A percentile compares a stretch with the other conserved stretches of the same genome.
These are phyloP conservation scores for Drosophila neonasuta DNA, from an alignment of 2,888 invertebrate genomes.

Conservation along the genomic window DNA sequence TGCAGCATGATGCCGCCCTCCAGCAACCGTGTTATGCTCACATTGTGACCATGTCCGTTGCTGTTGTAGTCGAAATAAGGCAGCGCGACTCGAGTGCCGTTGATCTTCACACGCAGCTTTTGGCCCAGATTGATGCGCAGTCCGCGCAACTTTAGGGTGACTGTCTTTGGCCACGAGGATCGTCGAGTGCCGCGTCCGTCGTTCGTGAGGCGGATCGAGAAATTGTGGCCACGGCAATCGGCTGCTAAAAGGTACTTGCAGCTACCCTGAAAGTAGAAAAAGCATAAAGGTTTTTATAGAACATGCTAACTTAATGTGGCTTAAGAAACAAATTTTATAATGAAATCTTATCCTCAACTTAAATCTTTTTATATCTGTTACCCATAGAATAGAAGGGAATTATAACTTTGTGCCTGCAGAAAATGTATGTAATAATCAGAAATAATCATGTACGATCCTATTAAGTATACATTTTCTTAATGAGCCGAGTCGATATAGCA, in stretches of 20 bases:
- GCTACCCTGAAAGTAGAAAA: slow-evolving; percentile 83
- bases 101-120: slow-evolving; percentile 92
- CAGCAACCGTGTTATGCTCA: slow-evolving; percentile 85
- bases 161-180: slow-evolving; percentile 96
- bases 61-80: slow-evolving; percentile 84
- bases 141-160: slow-evolving; percentile 89
- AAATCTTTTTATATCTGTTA: too few species aligned
- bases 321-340: too few species aligned
- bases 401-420: too few species aligned
- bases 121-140: slow-evolving; percentile 93
- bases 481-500: too few species aligned
- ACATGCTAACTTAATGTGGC: too few species aligned
- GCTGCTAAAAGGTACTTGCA: slow-evolving; percentile 95
- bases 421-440: too few species aligned
- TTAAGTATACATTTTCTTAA: too few species aligned
- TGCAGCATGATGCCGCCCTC: slow-evolving; percentile 88
- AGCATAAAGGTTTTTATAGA: background rate
- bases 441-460: too few species aligned
- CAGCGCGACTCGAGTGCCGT: slow-evolving; percentile 88
- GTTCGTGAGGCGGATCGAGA: slow-evolving; percentile 94
- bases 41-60: slow-evolving; percentile 72
- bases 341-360: too few species aligned
- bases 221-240: slow-evolving; percentile 90
- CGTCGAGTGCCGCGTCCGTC: slow-evolving; percentile 89
- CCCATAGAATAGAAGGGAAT: too few species aligned